Evolutionary conservation across 2,888 invertebrate genomes (phyloP), one percentile per base, ranked within the genome.

Genomic region (Eugnorisma glareosa): DNA sequence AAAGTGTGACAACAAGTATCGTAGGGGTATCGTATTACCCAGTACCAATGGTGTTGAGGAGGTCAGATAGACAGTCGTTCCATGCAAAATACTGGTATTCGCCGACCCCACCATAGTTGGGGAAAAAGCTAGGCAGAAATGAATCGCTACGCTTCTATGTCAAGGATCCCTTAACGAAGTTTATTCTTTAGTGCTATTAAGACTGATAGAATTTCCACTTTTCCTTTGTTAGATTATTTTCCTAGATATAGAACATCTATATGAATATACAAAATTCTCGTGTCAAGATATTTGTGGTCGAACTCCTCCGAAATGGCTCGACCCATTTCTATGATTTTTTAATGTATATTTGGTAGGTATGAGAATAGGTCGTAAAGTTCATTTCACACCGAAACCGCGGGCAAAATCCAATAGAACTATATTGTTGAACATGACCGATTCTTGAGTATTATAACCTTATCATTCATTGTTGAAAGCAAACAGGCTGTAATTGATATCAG

Each of bases 361-460:
- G n/a, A n/a, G n/a, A n/a, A n/a, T n/a, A n/a, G n/a, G n/a, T n/a
- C n/a, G n/a, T n/a, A n/a, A n/a, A n/a, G n/a, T n/a, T n/a, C n/a
- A n/a, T n/a, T n/a, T n/a, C n/a, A n/a, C n/a, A n/a, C n/a, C n/a
- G n/a, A n/a, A n/a, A n/a, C n/a, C n/a, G n/a, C n/a, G n/a, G n/a
- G n/a, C n/a, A n/a, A n/a, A n/a, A n/a, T n/a, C n/a, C n/a, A n/a
- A n/a, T 61, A 31, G 10, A 45, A 37, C 21, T 15, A 51, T 51
- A 63, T 21, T 45, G 18, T 40, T 18, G 61, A 61, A 40, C 76
- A n/a, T 76, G 8, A 13, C 4, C 1, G 18, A 75, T 31, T 48
- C 40, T 76, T 40, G 18, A 61, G 40, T 76, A 74, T 31, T 18
- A 63, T 6, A 59, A 48, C 24, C 24, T 75, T 54, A 54, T 54